Evolutionary conservation across 2,113 vertebrate genomes (phyloP).

Genomic region (Callocephalon fimbriatum): DNA sequence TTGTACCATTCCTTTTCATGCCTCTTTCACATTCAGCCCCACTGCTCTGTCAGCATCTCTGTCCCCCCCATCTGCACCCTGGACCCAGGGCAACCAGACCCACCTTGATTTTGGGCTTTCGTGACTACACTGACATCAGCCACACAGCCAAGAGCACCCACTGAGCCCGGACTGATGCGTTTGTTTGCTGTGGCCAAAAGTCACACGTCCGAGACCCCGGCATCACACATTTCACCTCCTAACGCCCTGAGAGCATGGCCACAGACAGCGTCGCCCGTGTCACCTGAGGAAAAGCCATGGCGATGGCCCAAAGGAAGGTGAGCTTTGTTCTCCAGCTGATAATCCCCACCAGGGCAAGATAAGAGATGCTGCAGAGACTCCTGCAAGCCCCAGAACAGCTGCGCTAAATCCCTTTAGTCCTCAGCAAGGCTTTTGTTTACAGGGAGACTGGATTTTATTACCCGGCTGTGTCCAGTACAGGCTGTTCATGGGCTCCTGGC

Average conservation of each 20-base stretch:
- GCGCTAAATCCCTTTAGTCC: conserved; percentile 60
- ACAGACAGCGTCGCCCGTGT: neutral
- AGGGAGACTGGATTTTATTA: neutral
- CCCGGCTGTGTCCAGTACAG: neutral
- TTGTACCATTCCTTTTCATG: neutral
- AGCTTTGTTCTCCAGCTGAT: neutral
- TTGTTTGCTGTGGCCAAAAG: neutral
- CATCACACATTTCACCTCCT: neutral
- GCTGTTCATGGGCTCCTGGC: neutral
- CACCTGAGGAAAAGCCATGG: neutral
- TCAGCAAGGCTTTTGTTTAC: conserved; percentile 14
- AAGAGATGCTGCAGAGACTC: conserved; percentile 26
- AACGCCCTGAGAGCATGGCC: neutral
- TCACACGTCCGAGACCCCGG: accelerated
- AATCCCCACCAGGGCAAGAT: neutral
- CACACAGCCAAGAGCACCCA: neutral
- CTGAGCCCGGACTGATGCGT: neutral
- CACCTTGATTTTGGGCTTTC: neutral
- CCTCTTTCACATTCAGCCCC: neutral
- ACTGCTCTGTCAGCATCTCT: neutral
- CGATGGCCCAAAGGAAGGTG: neutral
- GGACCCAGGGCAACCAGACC: neutral
- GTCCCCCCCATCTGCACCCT: accelerated
- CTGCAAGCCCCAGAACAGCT: conserved; percentile 21
- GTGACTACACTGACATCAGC: accelerated